Evolutionary conservation across 2,113 vertebrate genomes (phyloP).

Genomic region (Dendrocopos noguchii): DNA sequence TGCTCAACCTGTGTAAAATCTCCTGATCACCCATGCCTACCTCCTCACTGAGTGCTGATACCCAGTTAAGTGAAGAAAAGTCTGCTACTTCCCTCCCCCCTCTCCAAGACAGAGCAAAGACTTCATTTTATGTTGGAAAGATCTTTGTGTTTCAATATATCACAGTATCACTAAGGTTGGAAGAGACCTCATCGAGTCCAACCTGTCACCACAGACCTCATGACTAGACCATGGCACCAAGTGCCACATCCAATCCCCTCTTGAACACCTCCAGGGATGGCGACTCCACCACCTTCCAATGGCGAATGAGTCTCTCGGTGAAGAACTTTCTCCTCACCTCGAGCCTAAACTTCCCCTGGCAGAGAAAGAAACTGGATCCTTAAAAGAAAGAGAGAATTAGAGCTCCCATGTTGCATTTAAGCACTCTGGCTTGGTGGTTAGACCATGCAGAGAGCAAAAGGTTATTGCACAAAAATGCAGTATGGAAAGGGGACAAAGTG

Average conservation of each 20-base stretch:
- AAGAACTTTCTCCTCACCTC: too few relatives aligned
- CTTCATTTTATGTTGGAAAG: background rate
- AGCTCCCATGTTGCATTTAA: background rate
- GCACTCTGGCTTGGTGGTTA: background rate
- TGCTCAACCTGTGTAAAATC: background rate
- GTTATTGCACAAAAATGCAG: background rate
- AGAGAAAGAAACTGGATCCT: background rate
- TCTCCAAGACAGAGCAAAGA: background rate
- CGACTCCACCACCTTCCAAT: too few relatives aligned
- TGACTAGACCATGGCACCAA: too few relatives aligned
- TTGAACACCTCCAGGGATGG: too few relatives aligned
- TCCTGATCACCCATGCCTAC: background rate
- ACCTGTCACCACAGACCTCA: too few relatives aligned
- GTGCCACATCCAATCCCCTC: too few relatives aligned
- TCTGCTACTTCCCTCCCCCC: background rate
- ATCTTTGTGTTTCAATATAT: background rate
- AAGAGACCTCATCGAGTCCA: too few relatives aligned
- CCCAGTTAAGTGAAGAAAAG: background rate
- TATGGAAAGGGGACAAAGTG: background rate
- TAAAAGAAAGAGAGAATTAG: background rate
- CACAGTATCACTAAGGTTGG: too few relatives aligned
- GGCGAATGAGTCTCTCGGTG: too few relatives aligned
- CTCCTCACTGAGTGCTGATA: background rate
- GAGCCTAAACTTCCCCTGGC: background rate
- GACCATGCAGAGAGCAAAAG: background rate